Percentiles rank a stretch among this genome's conserved stretches.
Evolutionary conservation across 1,140 invertebrate genomes (phyloP).

Genomic region (Apis dorsata): DNA sequence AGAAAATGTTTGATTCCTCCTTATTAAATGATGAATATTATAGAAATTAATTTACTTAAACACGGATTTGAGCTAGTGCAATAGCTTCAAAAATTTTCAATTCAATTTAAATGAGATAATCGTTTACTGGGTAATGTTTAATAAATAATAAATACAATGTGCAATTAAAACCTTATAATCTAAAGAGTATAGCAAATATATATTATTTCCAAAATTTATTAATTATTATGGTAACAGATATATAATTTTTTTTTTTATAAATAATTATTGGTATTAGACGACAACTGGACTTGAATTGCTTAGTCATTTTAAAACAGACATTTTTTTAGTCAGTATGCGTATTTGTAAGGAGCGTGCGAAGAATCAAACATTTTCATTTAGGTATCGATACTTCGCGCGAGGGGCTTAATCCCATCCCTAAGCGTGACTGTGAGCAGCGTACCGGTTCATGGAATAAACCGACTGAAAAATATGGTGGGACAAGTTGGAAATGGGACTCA

Average conservation of each 20-base stretch:
- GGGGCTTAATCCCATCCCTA: slow-evolving; percentile 42
- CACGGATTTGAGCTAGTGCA: no score
- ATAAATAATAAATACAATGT: background rate
- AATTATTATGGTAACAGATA: background rate
- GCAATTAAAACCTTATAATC: background rate
- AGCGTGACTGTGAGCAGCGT: slow-evolving; percentile 64
- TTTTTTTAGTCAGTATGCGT: slow-evolving; percentile 27
- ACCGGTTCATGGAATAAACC: slow-evolving; percentile 66
- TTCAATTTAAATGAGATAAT: background rate
- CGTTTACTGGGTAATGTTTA: background rate
- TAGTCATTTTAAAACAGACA: slow-evolving; percentile 34
- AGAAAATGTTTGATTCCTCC: slow-evolving; percentile 47
- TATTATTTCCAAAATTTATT: no score
- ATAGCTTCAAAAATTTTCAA: background rate
- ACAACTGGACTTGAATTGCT: slow-evolving; percentile 49
- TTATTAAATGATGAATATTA: background rate
- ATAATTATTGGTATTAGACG: slow-evolving; percentile 18
- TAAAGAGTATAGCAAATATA: background rate
- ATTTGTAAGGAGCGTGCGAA: slow-evolving; percentile 15
- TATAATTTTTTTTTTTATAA: background rate
- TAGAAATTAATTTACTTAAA: background rate
- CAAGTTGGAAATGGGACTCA: slow-evolving; percentile 57
- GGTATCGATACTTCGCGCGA: slow-evolving; percentile 40
- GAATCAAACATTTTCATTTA: slow-evolving; percentile 52
- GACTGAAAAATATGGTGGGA: slow-evolving; percentile 54